Base-by-base conservation (phyloP, 2,113 vertebrate genomes). In the Hippocampus barbouri region DNA sequence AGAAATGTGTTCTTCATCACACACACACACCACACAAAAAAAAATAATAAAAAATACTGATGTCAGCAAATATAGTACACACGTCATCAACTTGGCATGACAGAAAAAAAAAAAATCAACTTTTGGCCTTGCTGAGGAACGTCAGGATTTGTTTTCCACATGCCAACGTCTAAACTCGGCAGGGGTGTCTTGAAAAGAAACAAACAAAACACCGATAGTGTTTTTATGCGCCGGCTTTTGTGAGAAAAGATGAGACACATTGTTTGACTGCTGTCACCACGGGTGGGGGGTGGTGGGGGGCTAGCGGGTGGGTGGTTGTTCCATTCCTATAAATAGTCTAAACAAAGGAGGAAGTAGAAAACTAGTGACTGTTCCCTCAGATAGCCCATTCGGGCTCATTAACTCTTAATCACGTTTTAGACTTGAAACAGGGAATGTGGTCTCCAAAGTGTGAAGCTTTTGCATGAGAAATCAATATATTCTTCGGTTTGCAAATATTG, bases 281-380 rank as follows among this genome's bases (percentile, higher is more conserved):
- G 34, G 34, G 34, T 38, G 34, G 34, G 34, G 5, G 30, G 2
- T 1, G 2, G 30, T 38, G 34, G 34, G 34, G 34, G 34, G 5
- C 3, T 2, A 3, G 2, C 30, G 27, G 73, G 65, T 5, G 8
- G 57, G 67, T 74, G 63, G 45, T 79, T 71, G 72, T 80, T 54
- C 0, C 71, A 71, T 65, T 68, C 57, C 73, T 62, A 53, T 81
- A 85, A 76, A 84, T 75, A 80, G 75, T 79, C 21, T 72, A 79
- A 84, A 25, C 61, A 47, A 66, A 66, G 30, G 40, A 79, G 62
- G 77, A 68, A 43, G 30, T 76, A 7, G 12, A 12, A 38, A 56
- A 66, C 65, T 68, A 30, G 71, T 71, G 73, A 79, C 69, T 16
- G 27, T 34, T 61, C 59, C 23, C 14, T 66, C n/a, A 10, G 64